Evolutionary conservation across 2,797 vertebrate genomes (phyloP), one percentile per base, ranked within the genome.

Genomic region (Notolepis coatsorum): DNA sequence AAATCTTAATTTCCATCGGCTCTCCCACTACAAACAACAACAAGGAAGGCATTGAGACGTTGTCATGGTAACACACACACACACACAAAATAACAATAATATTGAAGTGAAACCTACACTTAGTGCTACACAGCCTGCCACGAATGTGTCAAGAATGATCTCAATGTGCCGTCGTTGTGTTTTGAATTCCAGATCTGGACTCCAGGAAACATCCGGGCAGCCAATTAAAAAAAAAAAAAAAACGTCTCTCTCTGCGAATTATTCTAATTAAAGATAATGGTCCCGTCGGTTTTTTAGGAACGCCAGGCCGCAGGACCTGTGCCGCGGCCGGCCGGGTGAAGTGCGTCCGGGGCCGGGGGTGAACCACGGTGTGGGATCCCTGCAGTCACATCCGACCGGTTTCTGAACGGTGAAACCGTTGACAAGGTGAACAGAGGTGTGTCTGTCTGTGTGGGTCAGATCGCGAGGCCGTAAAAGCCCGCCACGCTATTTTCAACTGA

Each of bases 21-120:
- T 61, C 31, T 53, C 28, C 47, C 24, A 39, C n/a, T 35, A 60
- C 61, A 61, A 58, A 56, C 42, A 55, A 72, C 66, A 71, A 76
- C 63, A 74, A 73, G 71, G 60, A 78, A 63, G 75, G 54, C 71
- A 61, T 68, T 60, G 55, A 80, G 61, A 66, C 8, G 84, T 89
- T 73, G 70, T 85, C 77, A 76, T 46, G 27, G 86, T 21, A 75
- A 89, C 48, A 33, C 50, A 62, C 24, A 2, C 3, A 37, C 3
- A 27, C 21, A 24, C 35, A 66, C 47, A 52, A 43, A 43, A 13
- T 68, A 3, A 37, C 59, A 31, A 68, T 72, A 78, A 71, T 61
- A 73, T 50, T 69, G 79, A 82, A 82, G 65, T 71, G 8, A 20
- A 46, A 43, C 12, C 65, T 81, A 62, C 66, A 73, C 58, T 52